These are phyloP conservation scores for Tanypteryx hageni DNA, from an alignment of 2,888 invertebrate species.

Conservation along the genomic window DNA sequence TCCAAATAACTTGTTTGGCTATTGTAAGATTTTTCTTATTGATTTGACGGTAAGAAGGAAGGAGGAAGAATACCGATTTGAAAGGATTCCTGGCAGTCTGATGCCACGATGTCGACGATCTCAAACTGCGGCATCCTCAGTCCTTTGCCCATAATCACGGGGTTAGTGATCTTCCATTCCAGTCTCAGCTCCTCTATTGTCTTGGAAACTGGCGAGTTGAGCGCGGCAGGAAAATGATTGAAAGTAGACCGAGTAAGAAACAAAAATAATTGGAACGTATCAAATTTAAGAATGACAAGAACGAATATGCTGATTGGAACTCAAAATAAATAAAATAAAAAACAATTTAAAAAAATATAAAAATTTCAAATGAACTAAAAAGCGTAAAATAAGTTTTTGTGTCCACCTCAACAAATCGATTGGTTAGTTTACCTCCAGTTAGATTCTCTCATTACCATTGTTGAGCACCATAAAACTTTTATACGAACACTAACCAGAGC, in stretches of 20 bases:
- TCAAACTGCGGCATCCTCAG: slow-evolving; percentile 76
- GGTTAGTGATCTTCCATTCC: slow-evolving; percentile 74
- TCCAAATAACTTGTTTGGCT: too few species aligned
- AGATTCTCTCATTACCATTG: too few species aligned
- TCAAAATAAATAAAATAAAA: too few species aligned
- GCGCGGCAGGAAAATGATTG: not conserved
- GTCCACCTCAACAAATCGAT: too few species aligned
- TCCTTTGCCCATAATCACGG: slow-evolving; percentile 74
- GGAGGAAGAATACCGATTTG: slow-evolving; percentile 73
- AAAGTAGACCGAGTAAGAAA: not conserved
- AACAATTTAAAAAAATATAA: too few species aligned
- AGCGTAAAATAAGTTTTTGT: too few species aligned
- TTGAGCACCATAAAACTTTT: too few species aligned
- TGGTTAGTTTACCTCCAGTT: too few species aligned
- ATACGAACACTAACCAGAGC: too few species aligned
- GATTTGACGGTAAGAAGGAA: too few species aligned
- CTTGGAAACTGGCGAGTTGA: slow-evolving; percentile 74
- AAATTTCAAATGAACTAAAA: too few species aligned
- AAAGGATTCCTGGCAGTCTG: slow-evolving; percentile 75
- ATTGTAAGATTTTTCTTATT: too few species aligned
- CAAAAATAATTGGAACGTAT: not conserved
- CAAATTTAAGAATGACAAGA: not conserved
- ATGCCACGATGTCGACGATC: slow-evolving; percentile 73
- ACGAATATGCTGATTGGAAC: not conserved
- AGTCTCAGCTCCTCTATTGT: slow-evolving; percentile 75